Evolutionary conservation across 2,888 invertebrate genomes (phyloP), one percentile per base, ranked within the genome.

Genomic region (Callyntrura guangdongensis): DNA sequence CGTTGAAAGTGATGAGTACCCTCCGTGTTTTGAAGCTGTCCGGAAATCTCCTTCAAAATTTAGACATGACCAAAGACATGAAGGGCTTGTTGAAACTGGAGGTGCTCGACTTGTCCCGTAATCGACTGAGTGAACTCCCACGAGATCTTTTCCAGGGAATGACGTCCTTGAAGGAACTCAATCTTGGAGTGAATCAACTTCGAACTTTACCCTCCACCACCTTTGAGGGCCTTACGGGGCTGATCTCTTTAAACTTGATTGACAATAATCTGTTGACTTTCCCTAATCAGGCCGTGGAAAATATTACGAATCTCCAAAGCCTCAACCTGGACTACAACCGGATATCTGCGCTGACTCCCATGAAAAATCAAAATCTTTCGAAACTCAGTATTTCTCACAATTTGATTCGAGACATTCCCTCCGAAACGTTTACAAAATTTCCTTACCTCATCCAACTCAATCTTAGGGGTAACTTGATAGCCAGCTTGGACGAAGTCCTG

Each of bases 191-290:
- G 49, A 98, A 98, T 95, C 97, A 98, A 1, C 95, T 98, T 69
- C 96, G 98, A 94, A 98, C 98, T 94, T 97, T 98, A 91, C 86
- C 90, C 25, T 69, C 91, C 9, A 67, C 89, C 11, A 67, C 91
- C 0, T 97, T 98, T 94, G 97, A 98, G 94, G 98, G 98, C 0
- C 95, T 98, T 92, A 96, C 96, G 49, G 97, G 96, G 93, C 95
- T 98, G 17, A 96, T 97, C 95, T 97, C 97, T 56, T 95, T 98
- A 0, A 96, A 97, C 45, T 95, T 98, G 11, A 97, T 97, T 94
- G 98, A 98, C 95, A 98, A 98, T 95, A 98, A 98, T 93, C 97
- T 98, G 86, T 96, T 98, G 0, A 95, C 98, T 0, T 97, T 98
- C 61, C 98, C 98, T 0, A 97, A 97, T 0, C 97, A 97, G 64